These are phyloP conservation scores for Eupithecia vulgata DNA, from an alignment of 2,888 invertebrate species.

Conservation along the genomic window DNA sequence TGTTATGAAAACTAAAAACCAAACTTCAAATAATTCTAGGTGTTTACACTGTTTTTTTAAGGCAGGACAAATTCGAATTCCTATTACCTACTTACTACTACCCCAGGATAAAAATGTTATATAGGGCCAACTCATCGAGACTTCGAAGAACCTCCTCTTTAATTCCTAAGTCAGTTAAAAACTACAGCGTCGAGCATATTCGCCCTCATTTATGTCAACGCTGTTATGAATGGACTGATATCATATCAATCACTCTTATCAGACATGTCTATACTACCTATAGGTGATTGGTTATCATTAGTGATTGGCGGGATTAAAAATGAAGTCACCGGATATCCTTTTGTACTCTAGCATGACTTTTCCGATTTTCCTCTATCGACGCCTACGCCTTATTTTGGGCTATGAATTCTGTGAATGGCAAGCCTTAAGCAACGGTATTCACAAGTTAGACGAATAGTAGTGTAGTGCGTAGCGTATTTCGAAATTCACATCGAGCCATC, in stretches of 20 bases:
- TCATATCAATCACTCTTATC: not conserved
- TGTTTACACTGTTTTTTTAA: too few relatives aligned
- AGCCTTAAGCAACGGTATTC: not conserved
- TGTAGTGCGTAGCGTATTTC: not conserved
- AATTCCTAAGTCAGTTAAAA: too few relatives aligned
- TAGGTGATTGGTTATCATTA: slow-evolving; percentile 8
- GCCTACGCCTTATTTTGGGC: not conserved
- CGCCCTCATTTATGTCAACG: not conserved
- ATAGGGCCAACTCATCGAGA: too few relatives aligned
- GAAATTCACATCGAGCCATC: not conserved
- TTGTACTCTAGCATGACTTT: not conserved
- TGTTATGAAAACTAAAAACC: too few relatives aligned
- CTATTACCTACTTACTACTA: too few relatives aligned
- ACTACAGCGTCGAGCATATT: not conserved
- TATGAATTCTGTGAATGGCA: not conserved
- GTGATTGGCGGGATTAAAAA: slow-evolving; percentile 8
- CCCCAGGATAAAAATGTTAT: too few relatives aligned
- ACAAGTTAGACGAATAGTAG: not conserved
- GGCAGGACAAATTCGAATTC: too few relatives aligned
- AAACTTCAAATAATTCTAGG: too few relatives aligned
- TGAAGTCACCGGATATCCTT: slow-evolving; percentile 12
- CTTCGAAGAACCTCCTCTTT: too few relatives aligned
- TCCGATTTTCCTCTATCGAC: not conserved
- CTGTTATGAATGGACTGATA: slow-evolving; percentile 11
- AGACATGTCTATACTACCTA: not conserved